Conservation (phyloP, 2,113 vertebrate species). For the Callipepla californica region DNA sequence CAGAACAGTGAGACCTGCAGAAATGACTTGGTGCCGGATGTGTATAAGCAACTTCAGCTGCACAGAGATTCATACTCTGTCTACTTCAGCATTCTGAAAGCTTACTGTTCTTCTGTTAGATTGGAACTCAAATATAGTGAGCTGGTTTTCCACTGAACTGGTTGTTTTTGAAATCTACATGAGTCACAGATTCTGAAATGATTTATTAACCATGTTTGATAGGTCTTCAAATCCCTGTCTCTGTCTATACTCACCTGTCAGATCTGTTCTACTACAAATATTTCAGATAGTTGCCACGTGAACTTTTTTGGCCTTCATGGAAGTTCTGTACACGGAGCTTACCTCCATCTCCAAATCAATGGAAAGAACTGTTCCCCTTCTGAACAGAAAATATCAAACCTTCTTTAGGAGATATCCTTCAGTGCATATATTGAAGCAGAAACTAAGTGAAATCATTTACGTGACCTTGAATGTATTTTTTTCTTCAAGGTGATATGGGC, state of each 20-base stretch:
- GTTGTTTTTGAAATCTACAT: neutral
- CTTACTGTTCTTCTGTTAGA: neutral
- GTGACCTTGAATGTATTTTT: neutral
- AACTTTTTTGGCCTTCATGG: neutral
- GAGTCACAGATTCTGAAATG: neutral
- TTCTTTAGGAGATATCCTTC: neutral
- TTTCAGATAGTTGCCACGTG: neutral
- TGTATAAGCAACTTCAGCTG: neutral
- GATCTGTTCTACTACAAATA: neutral
- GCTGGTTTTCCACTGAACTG: neutral
- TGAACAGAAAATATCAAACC: neutral
- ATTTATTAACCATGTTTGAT: neutral
- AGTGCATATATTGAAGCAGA: neutral
- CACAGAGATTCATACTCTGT: neutral
- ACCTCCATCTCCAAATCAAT: neutral
- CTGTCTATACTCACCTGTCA: neutral
- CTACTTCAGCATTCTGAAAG: neutral
- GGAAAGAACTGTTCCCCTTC: neutral
- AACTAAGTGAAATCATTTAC: neutral
- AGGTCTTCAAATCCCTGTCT: neutral
- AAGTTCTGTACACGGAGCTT: neutral
- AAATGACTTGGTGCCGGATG: neutral
- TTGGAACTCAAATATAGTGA: neutral
- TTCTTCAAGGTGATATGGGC: neutral
- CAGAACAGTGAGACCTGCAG: neutral